Evolutionary conservation across 1,140 invertebrate species (phyloP).

Genomic region (Lepeophtheirus salmonis): DNA sequence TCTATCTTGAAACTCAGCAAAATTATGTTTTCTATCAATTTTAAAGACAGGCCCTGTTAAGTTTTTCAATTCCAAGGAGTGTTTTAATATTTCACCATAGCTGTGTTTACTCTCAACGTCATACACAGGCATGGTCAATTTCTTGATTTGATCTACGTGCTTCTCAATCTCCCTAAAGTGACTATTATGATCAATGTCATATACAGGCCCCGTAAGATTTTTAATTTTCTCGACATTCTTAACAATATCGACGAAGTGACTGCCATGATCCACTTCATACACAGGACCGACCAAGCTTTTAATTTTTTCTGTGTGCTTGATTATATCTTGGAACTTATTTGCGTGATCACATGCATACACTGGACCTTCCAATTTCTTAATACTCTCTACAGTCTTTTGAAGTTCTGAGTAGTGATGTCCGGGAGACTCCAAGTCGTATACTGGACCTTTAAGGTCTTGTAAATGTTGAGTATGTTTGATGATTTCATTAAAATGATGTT

Average conservation of each 20-base stretch:
- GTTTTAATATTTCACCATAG: conserved; percentile 9
- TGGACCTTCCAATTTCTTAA: conserved; percentile 11
- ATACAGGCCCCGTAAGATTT: conserved; percentile 16
- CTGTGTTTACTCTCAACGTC: conserved; percentile 16
- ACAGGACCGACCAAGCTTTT: conserved; percentile 13
- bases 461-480: conserved; percentile 1
- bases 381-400: conserved; percentile 6
- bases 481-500: conserved; percentile 14
- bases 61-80: conserved; percentile 5
- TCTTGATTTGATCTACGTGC: neutral
- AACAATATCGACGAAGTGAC: conserved; percentile 14
- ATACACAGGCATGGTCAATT: conserved; percentile 9
- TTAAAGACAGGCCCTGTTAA: conserved; percentile 10
- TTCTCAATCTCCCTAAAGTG: conserved; percentile 16
- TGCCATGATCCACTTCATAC: conserved; percentile 14
- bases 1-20: conserved; percentile 2
- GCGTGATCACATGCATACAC: conserved; percentile 7
- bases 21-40: conserved; percentile 16
- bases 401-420: conserved; percentile 14
- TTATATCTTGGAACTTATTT: conserved; percentile 11
- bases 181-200: conserved; percentile 8
- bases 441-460: conserved; percentile 8
- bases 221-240: conserved; percentile 6
- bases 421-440: conserved; percentile 9
- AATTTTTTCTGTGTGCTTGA: conserved; percentile 10